A percentile compares a stretch with the other conserved stretches of the same genome.
These are phyloP conservation scores for Nymphicus hollandicus DNA, from an alignment of 2,113 vertebrate genomes.

Conservation along the genomic window DNA sequence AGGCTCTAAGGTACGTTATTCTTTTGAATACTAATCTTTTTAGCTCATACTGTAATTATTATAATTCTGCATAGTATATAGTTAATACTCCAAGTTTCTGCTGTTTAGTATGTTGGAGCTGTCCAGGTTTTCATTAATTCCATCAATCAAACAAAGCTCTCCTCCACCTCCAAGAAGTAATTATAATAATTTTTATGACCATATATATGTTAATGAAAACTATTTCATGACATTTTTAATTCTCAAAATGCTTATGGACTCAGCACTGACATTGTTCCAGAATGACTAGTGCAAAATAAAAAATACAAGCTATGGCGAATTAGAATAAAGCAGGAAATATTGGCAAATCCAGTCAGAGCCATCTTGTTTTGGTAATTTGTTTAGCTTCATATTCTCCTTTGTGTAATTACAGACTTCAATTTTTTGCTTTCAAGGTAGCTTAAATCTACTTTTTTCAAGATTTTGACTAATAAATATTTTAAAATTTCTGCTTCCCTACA, in stretches of 20 bases:
- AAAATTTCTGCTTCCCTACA: neutral
- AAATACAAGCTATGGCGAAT: neutral
- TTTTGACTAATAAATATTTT: neutral
- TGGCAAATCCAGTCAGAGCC: neutral
- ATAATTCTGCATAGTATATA: neutral
- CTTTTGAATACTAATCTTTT: constrained; percentile 40
- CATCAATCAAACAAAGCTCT: constrained; percentile 54
- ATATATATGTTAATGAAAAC: constrained; percentile 51
- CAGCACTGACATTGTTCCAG: neutral
- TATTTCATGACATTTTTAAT: constrained; percentile 58
- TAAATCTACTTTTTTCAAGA: neutral
- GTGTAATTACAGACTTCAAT: neutral
- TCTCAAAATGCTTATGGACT: constrained; percentile 36
- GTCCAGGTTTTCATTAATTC: constrained; percentile 43
- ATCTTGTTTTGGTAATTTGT: neutral
- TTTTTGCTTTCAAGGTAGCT: neutral
- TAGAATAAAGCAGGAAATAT: neutral
- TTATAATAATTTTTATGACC: constrained; percentile 49
- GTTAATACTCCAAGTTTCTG: constrained; percentile 16
- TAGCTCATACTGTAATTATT: constrained; percentile 14
- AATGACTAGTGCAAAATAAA: neutral
- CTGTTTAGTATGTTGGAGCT: constrained; percentile 28
- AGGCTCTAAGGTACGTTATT: constrained; percentile 25
- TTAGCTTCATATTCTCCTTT: neutral
- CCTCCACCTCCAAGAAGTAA: constrained; percentile 52